These are phyloP conservation scores for Criorhina ranunculi DNA, from an alignment of 2,888 invertebrate genomes.

Conservation along the genomic window DNA sequence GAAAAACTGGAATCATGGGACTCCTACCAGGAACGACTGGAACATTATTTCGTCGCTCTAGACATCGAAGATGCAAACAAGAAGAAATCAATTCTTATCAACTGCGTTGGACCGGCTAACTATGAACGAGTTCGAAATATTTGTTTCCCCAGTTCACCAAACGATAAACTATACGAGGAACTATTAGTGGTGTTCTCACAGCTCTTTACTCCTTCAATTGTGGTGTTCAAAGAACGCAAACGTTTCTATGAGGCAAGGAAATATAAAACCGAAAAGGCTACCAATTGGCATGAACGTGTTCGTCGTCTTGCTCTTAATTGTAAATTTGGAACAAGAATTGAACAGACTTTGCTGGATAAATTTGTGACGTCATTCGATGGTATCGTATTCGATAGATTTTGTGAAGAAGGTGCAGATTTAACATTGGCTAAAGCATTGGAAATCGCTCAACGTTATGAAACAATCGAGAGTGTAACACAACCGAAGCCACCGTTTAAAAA, in stretches of 20 bases:
- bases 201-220: conserved; percentile 52
- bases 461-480: conserved; percentile 19
- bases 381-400: conserved; percentile 55
- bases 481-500: conserved; percentile 29
- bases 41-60: conserved; percentile 55
- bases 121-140: conserved; percentile 58
- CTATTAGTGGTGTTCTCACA: conserved; percentile 39
- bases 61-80: conserved; percentile 56
- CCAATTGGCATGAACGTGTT: conserved; percentile 54
- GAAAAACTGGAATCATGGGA: conserved; percentile 69
- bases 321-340: conserved; percentile 49
- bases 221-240: conserved; percentile 63
- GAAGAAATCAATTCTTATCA: conserved; percentile 56
- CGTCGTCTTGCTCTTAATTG: conserved; percentile 60
- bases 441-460: conserved; percentile 62
- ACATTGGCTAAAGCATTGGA: conserved; percentile 57
- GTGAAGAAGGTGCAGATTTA: conserved; percentile 46
- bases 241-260: conserved; percentile 44
- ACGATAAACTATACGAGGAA: conserved; percentile 54
- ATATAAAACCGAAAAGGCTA: conserved; percentile 46
- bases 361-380: conserved; percentile 64
- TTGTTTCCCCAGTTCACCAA: conserved; percentile 61
- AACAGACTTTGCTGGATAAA: conserved; percentile 55
- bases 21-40: conserved; percentile 56
- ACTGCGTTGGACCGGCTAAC: conserved; percentile 48